Percentiles rank a stretch among this genome's conserved stretches.
These are phyloP conservation scores for Autographa gamma DNA, from an alignment of 2,888 invertebrate species.

Conservation along the genomic window DNA sequence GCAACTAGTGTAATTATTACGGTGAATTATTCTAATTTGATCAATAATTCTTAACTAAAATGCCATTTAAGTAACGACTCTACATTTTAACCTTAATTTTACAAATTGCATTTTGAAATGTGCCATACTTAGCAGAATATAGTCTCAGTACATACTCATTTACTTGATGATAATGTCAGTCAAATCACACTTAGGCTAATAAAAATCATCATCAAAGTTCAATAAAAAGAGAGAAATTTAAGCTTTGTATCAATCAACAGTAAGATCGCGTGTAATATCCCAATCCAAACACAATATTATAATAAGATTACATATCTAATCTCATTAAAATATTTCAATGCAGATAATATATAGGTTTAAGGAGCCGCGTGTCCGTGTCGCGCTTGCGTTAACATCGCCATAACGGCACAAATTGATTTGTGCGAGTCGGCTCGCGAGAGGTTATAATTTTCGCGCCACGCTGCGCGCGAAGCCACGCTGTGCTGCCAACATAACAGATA, in stretches of 20 bases:
- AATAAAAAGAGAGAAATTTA: not conserved
- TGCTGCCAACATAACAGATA: conserved; percentile 69
- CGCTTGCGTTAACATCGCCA: conserved; percentile 66
- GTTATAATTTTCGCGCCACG: conserved; percentile 87
- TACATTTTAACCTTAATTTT: not conserved
- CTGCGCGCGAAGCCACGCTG: conserved; percentile 78
- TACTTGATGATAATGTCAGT: not conserved
- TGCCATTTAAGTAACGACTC: not conserved
- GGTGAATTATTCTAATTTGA: not conserved
- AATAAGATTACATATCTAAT: conserved; percentile 27
- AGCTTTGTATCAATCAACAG: not conserved
- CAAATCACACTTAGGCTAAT: not conserved
- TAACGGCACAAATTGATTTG: conserved; percentile 83
- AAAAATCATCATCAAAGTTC: not conserved
- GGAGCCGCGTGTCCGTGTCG: conserved; percentile 59
- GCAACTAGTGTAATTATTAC: too few species aligned
- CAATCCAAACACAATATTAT: not conserved
- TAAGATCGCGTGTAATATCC: not conserved
- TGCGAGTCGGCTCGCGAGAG: conserved; percentile 69
- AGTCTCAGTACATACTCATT: not conserved
- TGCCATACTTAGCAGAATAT: not conserved
- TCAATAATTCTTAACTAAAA: not conserved
- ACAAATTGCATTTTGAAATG: not conserved
- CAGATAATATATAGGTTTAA: conserved; percentile 44
- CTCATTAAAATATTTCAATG: conserved; percentile 37